These are phyloP conservation scores for Chorisops tibialis DNA, from an alignment of 2,888 invertebrate species.

Conservation along the genomic window DNA sequence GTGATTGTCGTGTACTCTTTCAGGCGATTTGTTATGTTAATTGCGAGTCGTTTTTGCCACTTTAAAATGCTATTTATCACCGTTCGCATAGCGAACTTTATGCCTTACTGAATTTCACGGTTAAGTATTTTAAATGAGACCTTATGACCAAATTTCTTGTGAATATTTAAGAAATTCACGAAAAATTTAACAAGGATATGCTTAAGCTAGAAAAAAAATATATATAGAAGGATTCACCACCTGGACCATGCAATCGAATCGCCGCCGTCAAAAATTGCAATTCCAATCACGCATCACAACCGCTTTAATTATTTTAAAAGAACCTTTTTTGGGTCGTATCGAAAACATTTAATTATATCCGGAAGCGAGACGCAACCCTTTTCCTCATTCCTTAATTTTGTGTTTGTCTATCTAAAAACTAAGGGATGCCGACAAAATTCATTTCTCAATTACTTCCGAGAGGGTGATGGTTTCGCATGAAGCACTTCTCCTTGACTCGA, in stretches of 20 bases:
- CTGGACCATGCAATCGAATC: no score
- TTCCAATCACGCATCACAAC: slow-evolving; percentile 23
- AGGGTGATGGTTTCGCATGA: slow-evolving; percentile 9
- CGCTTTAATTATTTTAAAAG: slow-evolving; percentile 24
- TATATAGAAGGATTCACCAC: neutral
- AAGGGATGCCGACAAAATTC: neutral
- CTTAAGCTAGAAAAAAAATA: no score
- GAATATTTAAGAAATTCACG: neutral
- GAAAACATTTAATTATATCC: slow-evolving; percentile 24
- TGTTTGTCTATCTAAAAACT: slow-evolving; percentile 2
- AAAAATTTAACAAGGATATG: no score
- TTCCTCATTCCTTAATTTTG: neutral
- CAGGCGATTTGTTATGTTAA: slow-evolving; percentile 32
- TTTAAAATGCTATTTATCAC: slow-evolving; percentile 15
- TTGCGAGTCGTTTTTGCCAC: slow-evolving; percentile 31
- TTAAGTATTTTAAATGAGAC: neutral
- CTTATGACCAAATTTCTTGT: neutral
- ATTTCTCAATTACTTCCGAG: slow-evolving; percentile 14
- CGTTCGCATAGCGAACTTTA: neutral
- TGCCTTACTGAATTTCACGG: neutral
- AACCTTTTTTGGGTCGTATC: slow-evolving; percentile 17
- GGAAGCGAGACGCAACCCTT: slow-evolving; percentile 9
- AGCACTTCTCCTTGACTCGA: neutral
- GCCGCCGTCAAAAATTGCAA: neutral
- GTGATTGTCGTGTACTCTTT: slow-evolving; percentile 26